These are phyloP conservation scores for Microplitis demolitor DNA, from an alignment of 1,140 invertebrate species.

Conservation along the genomic window DNA sequence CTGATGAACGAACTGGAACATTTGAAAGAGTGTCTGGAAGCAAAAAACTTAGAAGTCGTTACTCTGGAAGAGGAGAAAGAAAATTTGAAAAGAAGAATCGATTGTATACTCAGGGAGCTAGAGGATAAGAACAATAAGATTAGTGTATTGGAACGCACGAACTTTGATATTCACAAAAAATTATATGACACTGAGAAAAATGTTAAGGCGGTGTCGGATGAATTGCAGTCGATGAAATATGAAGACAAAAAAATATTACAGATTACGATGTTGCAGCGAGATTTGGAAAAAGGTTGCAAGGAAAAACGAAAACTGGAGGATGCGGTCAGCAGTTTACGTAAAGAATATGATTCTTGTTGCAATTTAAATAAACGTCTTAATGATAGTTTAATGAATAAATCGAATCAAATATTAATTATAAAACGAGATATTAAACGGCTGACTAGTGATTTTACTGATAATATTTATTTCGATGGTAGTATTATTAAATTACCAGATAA, in stretches of 20 bases:
- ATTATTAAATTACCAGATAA: conserved; percentile 13
- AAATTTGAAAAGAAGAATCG: not conserved
- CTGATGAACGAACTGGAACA: conserved; percentile 2
- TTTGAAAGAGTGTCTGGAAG: not conserved
- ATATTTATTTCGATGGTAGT: conserved; percentile 1
- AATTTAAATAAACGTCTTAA: conserved; percentile 3
- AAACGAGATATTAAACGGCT: conserved; percentile 13
- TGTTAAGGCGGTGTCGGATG: not conserved
- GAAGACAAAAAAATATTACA: not conserved
- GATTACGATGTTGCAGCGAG: not conserved
- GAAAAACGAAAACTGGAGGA: conserved; percentile 15
- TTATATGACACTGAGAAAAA: not conserved
- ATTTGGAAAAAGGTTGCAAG: not conserved
- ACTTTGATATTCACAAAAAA: not conserved
- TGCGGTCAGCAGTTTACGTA: not conserved
- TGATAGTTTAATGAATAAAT: not conserved
- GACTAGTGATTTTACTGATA: not conserved
- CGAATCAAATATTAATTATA: conserved; percentile 7
- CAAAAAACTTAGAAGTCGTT: not conserved
- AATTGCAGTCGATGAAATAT: not conserved
- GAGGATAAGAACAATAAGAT: not conserved
- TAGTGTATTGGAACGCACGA: not conserved
- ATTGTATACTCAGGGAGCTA: not conserved
- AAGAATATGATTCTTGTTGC: not conserved
- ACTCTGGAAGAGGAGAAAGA: not conserved